phyloP scores from a whole-genome alignment of 30 jellyfish, hydroid and myxozoan species.

The Pseudorhiza aurosa region DNA sequence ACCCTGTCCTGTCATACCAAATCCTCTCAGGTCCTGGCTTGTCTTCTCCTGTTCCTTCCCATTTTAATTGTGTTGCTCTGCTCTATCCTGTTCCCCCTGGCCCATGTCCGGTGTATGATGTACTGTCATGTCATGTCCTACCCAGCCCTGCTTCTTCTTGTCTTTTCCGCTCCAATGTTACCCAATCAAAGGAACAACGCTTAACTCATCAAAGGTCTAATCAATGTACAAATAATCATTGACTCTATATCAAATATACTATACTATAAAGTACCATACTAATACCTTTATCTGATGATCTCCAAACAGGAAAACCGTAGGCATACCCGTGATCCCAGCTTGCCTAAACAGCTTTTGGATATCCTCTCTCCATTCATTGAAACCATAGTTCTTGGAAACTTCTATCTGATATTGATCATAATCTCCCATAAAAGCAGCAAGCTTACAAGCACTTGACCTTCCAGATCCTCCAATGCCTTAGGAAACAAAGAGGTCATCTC shows the following conservation, averaged over 20 bases:
- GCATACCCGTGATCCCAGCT: constrained; percentile 48
- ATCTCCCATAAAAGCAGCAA: constrained; percentile 75
- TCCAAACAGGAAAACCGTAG: constrained; percentile 54
- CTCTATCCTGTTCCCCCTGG: too few relatives aligned
- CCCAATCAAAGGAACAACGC: too few relatives aligned
- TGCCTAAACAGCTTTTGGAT: constrained; percentile 52
- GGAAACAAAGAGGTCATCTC: background rate
- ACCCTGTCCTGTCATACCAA: background rate
- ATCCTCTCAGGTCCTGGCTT: background rate
- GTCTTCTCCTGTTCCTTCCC: background rate
- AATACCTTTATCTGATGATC: constrained; percentile 66
- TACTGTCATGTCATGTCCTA: too few relatives aligned
- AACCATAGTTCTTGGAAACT: constrained; percentile 51
- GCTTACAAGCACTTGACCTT: constrained; percentile 58
- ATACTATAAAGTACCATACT: background rate
- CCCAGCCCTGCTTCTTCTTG: too few relatives aligned
- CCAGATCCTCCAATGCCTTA: constrained; percentile 73
- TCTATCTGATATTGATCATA: constrained; percentile 58
- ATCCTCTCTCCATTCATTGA: constrained; percentile 69
- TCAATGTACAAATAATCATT: too few relatives aligned
- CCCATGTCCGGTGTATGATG: too few relatives aligned
- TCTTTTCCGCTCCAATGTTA: too few relatives aligned
- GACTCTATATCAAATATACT: too few relatives aligned
- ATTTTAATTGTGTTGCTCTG: too few relatives aligned
- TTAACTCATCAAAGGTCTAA: too few relatives aligned